These are phyloP conservation scores for Zosterops hypoxanthus DNA, from an alignment of 2,113 vertebrate genomes.

Conservation along the genomic window DNA sequence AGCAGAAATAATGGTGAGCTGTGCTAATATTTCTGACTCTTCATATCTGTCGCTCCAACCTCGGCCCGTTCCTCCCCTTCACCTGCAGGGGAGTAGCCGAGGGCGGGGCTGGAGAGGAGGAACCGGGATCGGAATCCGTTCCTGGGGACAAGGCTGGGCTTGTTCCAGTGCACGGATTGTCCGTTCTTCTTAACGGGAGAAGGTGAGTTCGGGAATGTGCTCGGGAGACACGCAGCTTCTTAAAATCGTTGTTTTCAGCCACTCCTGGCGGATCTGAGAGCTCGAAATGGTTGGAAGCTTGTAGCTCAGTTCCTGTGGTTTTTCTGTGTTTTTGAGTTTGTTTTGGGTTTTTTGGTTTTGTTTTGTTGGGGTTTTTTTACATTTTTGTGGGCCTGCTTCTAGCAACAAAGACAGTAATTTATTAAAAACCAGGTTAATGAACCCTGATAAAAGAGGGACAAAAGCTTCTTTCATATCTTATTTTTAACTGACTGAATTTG, in stretches of 20 bases:
- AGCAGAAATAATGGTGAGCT: not conserved
- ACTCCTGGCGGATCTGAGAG: not conserved
- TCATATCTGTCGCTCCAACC: rapidly evolving
- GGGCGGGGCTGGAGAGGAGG: not conserved
- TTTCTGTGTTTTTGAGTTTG: not conserved
- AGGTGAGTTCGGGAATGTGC: not conserved
- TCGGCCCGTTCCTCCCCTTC: not conserved
- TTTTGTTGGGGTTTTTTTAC: too few species aligned
- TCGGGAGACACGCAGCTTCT: not conserved
- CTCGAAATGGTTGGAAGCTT: not conserved
- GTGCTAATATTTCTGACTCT: not conserved
- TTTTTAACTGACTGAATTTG: not conserved
- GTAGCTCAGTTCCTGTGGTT: rapidly evolving
- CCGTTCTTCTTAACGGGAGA: not conserved
- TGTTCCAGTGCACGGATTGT: rapidly evolving
- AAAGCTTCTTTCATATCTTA: not conserved
- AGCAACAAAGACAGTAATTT: not conserved
- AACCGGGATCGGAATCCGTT: not conserved
- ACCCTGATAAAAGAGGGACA: not conserved
- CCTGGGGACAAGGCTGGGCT: rapidly evolving
- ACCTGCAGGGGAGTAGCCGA: not conserved
- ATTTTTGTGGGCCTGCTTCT: not conserved
- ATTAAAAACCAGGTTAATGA: not conserved
- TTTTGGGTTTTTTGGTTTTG: too few species aligned
- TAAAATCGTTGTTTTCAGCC: not conserved